These are phyloP conservation scores for Peromyscus melanophrys DNA, from an alignment of 2,797 vertebrate genomes.

Conservation along the genomic window DNA sequence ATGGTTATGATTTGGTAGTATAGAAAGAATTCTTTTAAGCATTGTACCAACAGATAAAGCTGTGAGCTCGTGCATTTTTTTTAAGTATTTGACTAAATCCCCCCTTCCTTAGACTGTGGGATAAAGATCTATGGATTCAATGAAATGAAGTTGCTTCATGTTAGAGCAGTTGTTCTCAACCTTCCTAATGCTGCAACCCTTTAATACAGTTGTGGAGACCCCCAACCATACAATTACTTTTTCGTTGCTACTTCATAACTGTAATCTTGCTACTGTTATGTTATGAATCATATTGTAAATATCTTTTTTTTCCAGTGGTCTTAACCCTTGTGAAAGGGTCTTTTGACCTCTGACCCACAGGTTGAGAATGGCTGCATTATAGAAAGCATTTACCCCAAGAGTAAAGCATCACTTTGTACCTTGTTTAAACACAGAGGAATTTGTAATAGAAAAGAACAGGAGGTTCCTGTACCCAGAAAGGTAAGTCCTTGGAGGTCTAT, in stretches of 20 bases:
- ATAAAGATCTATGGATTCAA: conserved; percentile 10
- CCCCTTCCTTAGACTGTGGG: conserved; percentile 13
- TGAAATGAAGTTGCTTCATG: background rate
- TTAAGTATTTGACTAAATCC: conserved; percentile 14
- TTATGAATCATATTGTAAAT: background rate
- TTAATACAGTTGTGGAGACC: background rate
- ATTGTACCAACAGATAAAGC: conserved; percentile 5
- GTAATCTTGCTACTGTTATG: background rate
- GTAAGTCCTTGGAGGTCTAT: background rate
- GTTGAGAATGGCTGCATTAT: background rate
- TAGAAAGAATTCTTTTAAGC: conserved; percentile 4
- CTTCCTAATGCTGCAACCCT: background rate
- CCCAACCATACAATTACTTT: too few species aligned
- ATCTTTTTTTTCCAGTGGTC: background rate
- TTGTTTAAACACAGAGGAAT: conserved; percentile 25
- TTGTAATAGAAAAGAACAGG: background rate
- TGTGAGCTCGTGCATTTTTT: background rate
- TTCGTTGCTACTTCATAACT: background rate
- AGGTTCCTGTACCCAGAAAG: background rate
- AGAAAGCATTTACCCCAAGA: background rate
- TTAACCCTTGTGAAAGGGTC: background rate
- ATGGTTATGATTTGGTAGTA: background rate
- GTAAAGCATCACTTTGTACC: conserved; percentile 1
- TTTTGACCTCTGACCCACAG: background rate
- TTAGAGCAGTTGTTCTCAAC: background rate